phyloP scores from a whole-genome alignment of 1,140 invertebrate genomes.

The Cyrtorhinus lividipennis region DNA sequence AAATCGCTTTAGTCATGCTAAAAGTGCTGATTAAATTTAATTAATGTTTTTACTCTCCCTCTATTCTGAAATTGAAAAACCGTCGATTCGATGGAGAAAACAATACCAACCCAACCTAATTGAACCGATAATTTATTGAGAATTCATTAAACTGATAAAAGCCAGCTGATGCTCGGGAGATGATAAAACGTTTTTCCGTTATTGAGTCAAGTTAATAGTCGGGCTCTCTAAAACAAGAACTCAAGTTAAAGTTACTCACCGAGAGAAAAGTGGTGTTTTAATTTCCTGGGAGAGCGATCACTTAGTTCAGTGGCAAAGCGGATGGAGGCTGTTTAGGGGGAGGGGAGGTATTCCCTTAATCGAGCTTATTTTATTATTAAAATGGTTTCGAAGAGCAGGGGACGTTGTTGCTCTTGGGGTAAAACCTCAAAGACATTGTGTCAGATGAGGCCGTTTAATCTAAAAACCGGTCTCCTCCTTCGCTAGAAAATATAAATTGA shows the following conservation, averaged over 20 bases:
- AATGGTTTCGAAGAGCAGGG: background rate
- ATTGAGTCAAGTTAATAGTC: background rate
- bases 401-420: background rate
- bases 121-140: no score
- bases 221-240: background rate
- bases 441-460: conserved; percentile 2
- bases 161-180: background rate
- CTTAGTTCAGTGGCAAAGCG: background rate
- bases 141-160: background rate
- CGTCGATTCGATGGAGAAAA: no score
- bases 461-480: conserved; percentile 5
- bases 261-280: conserved; percentile 4
- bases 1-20: no score
- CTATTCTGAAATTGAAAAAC: no score
- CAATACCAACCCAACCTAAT: no score
- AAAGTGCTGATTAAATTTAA: no score
- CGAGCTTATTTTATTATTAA: conserved; percentile 10
- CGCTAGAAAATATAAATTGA: conserved; percentile 12
- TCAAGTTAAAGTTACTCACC: background rate
- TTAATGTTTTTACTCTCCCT: no score
- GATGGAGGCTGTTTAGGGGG: background rate
- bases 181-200: background rate
- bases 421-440: conserved; percentile 8
- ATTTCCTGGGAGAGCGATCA: background rate
- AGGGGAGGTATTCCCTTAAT: background rate